Conservation (phyloP, 1,140 invertebrate genomes). For the Lepidurus arcticus region DNA sequence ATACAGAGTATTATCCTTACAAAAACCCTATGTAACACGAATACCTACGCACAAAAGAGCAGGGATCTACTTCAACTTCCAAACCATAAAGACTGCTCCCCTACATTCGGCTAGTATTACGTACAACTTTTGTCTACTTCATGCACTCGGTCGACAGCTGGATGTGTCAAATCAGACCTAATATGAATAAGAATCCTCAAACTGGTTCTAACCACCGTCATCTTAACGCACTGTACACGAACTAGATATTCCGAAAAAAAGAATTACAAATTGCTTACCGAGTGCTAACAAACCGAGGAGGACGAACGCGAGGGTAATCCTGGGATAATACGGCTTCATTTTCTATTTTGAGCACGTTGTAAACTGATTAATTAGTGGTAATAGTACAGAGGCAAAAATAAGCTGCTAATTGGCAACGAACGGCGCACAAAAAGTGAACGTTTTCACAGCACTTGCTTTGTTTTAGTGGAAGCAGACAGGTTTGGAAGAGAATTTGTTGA, state of each 20-base stretch:
- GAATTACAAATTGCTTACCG: neutral
- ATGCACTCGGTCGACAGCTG: neutral
- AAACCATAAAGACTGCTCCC: slow-evolving; percentile 13
- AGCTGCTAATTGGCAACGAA: neutral
- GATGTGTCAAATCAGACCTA: neutral
- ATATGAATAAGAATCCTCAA: neutral
- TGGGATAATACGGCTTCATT: neutral
- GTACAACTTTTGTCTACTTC: neutral
- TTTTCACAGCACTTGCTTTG: neutral
- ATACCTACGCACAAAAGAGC: neutral
- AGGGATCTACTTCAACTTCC: neutral
- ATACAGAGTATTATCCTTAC: neutral
- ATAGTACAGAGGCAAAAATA: neutral
- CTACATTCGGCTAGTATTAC: slow-evolving; percentile 21
- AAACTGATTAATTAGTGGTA: neutral
- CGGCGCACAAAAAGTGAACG: neutral
- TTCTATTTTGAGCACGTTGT: neutral
- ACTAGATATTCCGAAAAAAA: neutral
- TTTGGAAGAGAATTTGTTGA: neutral
- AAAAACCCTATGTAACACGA: neutral
- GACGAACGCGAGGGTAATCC: neutral
- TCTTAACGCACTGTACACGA: neutral
- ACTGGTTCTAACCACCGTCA: neutral
- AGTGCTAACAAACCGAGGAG: neutral
- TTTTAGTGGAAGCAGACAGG: neutral